Base-by-base conservation (phyloP, 2,888 invertebrate genomes). In the Hyppa rectilinea region DNA sequence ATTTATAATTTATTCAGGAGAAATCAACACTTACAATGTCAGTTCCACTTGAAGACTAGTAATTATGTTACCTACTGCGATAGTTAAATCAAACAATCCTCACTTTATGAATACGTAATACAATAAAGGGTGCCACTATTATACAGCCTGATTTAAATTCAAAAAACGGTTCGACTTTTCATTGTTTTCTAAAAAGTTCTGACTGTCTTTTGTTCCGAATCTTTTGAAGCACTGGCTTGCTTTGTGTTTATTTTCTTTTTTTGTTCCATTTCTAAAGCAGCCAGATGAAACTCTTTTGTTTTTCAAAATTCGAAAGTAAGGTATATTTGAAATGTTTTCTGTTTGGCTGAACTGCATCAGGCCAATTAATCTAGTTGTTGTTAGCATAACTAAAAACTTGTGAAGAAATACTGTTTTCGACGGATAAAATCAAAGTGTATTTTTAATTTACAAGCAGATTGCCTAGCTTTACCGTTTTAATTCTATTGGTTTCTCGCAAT, bases 21-120 rank as follows among this genome's bases (percentile, higher is more conserved):
- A 71, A 84, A 88, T 87, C 85, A 72, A 85, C 82, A 84, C 86
- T 83, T 85, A 80, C 10, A 45, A 45, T 85, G 80, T 75, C 60
- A 58, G 29, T 64, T 68, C 43, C 63, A 64, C n/a, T 14, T 64
- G 71, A 75, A 80, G 71, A 82, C 79, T 76, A 81, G 49, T 81
- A 84, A 88, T 89, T 87, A 86, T 34, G 63, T 71, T 60, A 69
- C 55, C 53, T 67, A 40, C 23, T 61, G 52, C 60, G 66, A 75
- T 73, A 74, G 60, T 79, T 68, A 79, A 73, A 77, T 68, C 70
- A 81, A 68, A 56, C 69, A 71, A 75, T 80, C 71, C 62, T 45
- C 29, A 38, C 29, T 75, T 62, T 47, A 63, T 83, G 69, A 83
- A 84, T 80, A 71, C 81, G 49, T 80, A 58, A 82, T 78, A 36